A percentile compares a stretch with the other conserved stretches of the same genome.
Evolutionary conservation across 2,113 vertebrate genomes (phyloP).

Genomic region (Diphyllodes magnificus): DNA sequence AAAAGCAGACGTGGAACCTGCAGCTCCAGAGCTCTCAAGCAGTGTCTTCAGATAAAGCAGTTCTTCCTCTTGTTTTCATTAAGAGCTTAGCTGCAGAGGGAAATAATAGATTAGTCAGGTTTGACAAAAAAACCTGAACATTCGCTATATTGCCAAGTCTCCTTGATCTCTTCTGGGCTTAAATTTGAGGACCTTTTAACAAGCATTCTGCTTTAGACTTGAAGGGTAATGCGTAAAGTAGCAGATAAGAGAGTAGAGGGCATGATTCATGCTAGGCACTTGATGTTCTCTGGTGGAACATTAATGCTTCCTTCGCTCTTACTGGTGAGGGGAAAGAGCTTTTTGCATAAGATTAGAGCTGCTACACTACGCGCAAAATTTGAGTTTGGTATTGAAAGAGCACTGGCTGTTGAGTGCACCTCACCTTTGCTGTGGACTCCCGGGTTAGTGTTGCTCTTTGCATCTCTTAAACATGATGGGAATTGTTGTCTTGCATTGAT

Average conservation of each 20-base stretch:
- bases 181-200: slow-evolving; percentile 50
- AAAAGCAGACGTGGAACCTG: background rate
- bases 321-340: background rate
- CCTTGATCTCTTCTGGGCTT: slow-evolving; percentile 60
- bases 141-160: slow-evolving; percentile 47
- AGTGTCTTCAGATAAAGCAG: background rate
- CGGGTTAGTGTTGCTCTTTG: background rate
- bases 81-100: slow-evolving; percentile 41
- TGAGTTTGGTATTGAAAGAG: background rate
- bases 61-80: background rate
- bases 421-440: background rate
- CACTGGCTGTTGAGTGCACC: background rate
- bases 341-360: background rate
- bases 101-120: slow-evolving; percentile 58
- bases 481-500: background rate
- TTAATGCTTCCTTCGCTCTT: background rate
- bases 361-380: background rate
- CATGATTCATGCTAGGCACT: background rate
- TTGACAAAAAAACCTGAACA: slow-evolving; percentile 42
- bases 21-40: background rate
- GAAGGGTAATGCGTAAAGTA: background rate
- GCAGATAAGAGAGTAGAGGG: background rate
- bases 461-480: background rate
- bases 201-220: slow-evolving; percentile 38
- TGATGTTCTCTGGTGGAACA: background rate